phyloP scores from a whole-genome alignment of 2,888 invertebrate species.

The Chaitophorus viminalis region DNA sequence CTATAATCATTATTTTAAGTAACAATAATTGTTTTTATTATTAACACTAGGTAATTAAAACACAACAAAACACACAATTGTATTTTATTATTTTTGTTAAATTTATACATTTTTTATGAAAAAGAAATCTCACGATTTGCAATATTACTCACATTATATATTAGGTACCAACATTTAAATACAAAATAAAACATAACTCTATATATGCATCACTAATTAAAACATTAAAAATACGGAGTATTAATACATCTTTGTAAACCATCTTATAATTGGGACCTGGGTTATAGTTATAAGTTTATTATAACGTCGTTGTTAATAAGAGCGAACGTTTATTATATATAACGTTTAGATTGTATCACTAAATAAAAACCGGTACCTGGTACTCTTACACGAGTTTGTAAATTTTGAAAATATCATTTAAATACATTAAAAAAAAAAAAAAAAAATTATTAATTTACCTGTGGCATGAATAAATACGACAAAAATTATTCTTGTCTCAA shows the following conservation, averaged over 20 bases:
- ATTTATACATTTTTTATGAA: no score
- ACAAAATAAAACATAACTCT: not conserved
- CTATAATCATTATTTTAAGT: no score
- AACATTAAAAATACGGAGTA: not conserved
- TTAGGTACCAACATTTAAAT: not conserved
- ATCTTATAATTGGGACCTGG: not conserved
- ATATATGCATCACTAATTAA: slow-evolving; percentile 27
- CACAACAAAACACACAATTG: no score
- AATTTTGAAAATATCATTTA: slow-evolving; percentile 9
- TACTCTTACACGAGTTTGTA: not conserved
- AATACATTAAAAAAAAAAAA: slow-evolving; percentile 7
- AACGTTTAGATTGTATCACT: slow-evolving; percentile 18
- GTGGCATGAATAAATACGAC: not conserved
- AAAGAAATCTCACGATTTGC: slow-evolving; percentile 30
- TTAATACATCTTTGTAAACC: not conserved
- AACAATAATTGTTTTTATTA: no score
- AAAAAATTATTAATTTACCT: slow-evolving; percentile 21
- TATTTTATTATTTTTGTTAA: no score
- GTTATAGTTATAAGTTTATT: no score
- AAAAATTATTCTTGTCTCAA: no score
- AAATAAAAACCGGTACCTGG: no score
- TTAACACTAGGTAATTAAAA: no score
- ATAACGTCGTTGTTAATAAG: no score
- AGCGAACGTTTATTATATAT: not conserved
- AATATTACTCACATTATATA: not conserved